Evolutionary conservation across 2,888 invertebrate genomes (phyloP), one percentile per base, ranked within the genome.

Genomic region (Sinelater perroti): DNA sequence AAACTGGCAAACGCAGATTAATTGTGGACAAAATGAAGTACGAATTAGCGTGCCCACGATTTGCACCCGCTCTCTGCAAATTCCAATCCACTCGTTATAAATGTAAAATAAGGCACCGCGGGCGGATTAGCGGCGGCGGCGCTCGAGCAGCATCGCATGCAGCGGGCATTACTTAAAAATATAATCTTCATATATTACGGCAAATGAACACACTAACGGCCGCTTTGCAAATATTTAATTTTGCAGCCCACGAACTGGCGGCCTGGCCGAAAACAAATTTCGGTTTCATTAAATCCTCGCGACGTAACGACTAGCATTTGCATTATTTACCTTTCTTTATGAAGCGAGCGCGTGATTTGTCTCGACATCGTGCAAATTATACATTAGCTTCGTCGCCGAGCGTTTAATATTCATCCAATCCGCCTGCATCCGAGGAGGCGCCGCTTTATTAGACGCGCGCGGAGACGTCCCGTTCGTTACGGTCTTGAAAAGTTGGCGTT

Each of bases 321-420:
- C 51, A 52, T 56, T 56, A 57, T 57, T 57, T 57, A 46, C 40
- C 20, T 57, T 46, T 52, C 51, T 57, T 57, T 57, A 57, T 57
- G 45, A 50, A 51, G 36, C 56, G 38, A 52, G 56, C 36, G 17
- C 24, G 40, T 40, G 40, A 40, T 40, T 40, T 40, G 40, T 40
- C 40, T 40, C 24, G 40, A 40, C 40, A 40, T 40, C 24, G 21
- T 24, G 18, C 46, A 54, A 54, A 45, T 54, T 54, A 14, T 51
- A 21, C 51, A 17, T 51, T 51, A 51, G 38, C 30, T 51, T 51
- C 18, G 6, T 14, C 11, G n/a, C 2, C 10, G 13, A 6, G n/a
- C 11, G 28, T 40, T 51, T 51, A 51, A 51, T 51, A 51, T 51
- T 40, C 40, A 40, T 21, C 14, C 20, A 10, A 20, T 40, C 5